Base-by-base conservation (phyloP, 2,888 invertebrate species). In the Microplitis manilae region DNA sequence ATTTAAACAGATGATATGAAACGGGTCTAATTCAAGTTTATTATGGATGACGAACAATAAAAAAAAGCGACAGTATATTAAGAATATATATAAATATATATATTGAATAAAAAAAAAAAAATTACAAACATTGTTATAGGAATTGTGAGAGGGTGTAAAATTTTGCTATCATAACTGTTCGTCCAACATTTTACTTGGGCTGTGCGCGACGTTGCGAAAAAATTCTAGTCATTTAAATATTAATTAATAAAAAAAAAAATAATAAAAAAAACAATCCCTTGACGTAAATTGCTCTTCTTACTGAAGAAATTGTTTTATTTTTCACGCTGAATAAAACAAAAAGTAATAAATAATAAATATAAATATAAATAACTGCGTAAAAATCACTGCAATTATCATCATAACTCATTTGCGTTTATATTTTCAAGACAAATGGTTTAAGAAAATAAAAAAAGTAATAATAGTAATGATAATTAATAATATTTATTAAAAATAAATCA, bases 111-210 rank as follows among this genome's bases (percentile, higher is more conserved):
- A 59, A 67, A 73, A 62, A 17, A 70, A 73, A 65, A 15, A 71
- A 64, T 68, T 59, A 75, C 70, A 73, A 68, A 72, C 20, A 75
- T 79, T 77, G 76, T 79, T 76, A 76, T 74, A 68, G 20, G 59
- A 38, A 17, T 7, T 39, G 60, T 71, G 77, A 65, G 73, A 75
- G 69, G 59, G 77, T 73, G 78, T 20, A 30, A 69, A 84, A 80
- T 84, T 85, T 86, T 86, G 85, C 85, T 86, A 86, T 85, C 81
- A 82, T 79, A 83, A 50, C 81, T 85, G 83, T 85, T 85, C 83
- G 86, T 86, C 84, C 86, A 86, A 85, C 86, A 86, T 86, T 86
- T 86, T 86, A 86, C 85, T 83, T 85, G 83, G 84, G 85, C 86
- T 84, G 81, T 82, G 85, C 85, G 83, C 83, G 84, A 84, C 84